Base-by-base conservation (phyloP, 2,113 vertebrate species). In the Syngnathoides biaculeatus region DNA sequence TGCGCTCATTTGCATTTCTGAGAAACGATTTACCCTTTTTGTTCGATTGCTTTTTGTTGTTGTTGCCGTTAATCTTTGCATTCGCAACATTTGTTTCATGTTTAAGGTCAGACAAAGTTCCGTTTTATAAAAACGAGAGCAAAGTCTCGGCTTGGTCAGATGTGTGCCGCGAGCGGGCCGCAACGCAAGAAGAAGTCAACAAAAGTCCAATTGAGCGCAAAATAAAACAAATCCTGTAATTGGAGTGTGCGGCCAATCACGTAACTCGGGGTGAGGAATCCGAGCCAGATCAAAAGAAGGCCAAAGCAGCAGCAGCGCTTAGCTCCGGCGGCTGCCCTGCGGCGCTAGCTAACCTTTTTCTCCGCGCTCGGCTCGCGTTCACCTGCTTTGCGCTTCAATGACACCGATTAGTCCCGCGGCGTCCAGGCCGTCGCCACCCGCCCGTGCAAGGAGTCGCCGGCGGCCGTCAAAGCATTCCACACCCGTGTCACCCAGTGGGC, bases 381-480 rank as follows among this genome's bases (percentile, higher is more conserved):
- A 62, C 30, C 27, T 69, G 73, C 78, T 88, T 82, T 84, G 72
- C 76, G 85, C 87, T 89, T 90, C 85, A 91, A 91, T 87, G 88
- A 78, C 68, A 64, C 79, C 76, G 85, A 89, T 89, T 84, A 87
- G 74, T 81, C 85, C 79, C 19, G 64, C 68, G 78, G 84, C 75
- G 3, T 78, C 74, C 65, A 73, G 69, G 77, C 81, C 58, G 30
- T 19, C 70, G 67, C 79, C 75, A 81, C 80, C 79, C 81, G 73
- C 84, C 85, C 81, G 90, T 87, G 81, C 88, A 87, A 90, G 74
- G 79, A 72, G 63, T 72, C 35, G 68, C 69, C 73, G n/a, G 69
- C 22, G 75, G 62, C 68, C 65, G 68, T 77, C 77, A 56, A 67
- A 65, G 71, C 43, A 60, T 72, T 68, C 73, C 73, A 59, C 40